These are phyloP conservation scores for Philereme transversata DNA, from an alignment of 2,888 invertebrate genomes.

Conservation along the genomic window DNA sequence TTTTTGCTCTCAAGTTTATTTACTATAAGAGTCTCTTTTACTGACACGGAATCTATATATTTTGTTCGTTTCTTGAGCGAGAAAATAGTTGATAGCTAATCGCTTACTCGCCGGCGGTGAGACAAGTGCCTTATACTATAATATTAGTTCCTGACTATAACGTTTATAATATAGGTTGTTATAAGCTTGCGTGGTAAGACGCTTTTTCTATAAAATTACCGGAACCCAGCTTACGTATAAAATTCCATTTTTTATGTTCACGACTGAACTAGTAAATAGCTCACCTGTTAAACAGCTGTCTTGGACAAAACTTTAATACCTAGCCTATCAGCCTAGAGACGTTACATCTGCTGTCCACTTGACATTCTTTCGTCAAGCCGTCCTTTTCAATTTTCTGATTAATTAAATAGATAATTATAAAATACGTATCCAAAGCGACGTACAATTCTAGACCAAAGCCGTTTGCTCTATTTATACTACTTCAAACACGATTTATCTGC, in stretches of 20 bases:
- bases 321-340: constrained; percentile 17
- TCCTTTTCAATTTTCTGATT: constrained; percentile 23
- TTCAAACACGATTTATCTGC: too few species aligned
- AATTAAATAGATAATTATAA: constrained; percentile 19
- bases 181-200: constrained; percentile 7
- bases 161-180: too few species aligned
- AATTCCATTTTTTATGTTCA: constrained; percentile 26
- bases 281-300: constrained; percentile 32
- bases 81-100: too few species aligned
- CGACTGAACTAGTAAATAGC: constrained; percentile 25
- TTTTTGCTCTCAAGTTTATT: too few species aligned
- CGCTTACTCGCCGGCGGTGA: too few species aligned
- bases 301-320: constrained; percentile 20
- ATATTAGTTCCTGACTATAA: too few species aligned
- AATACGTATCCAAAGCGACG: background rate
- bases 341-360: constrained; percentile 26
- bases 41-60: too few species aligned
- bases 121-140: too few species aligned
- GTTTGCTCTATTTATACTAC: too few species aligned
- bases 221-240: constrained; percentile 25
- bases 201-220: constrained; percentile 25
- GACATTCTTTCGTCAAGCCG: constrained; percentile 23
- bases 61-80: too few species aligned
- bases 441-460: background rate
- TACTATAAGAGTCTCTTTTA: too few species aligned